Evolutionary conservation across 2,888 invertebrate genomes (phyloP).

Genomic region (Drosophila monieri): DNA sequence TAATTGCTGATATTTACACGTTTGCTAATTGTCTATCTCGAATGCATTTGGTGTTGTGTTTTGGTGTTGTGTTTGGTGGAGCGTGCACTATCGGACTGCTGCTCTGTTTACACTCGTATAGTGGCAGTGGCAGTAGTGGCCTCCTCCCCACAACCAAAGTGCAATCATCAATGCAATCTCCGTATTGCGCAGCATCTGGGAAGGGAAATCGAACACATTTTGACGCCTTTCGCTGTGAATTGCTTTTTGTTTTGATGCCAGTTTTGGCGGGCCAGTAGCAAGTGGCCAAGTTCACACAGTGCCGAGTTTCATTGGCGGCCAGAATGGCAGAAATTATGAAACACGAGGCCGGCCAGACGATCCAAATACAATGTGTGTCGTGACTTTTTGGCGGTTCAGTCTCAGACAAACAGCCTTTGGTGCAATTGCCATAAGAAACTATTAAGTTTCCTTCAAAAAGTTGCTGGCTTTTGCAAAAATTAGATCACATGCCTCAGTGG

Average conservation of each 20-base stretch:
- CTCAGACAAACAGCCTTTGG: constrained; percentile 28
- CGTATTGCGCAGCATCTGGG: constrained; percentile 23
- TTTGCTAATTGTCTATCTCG: constrained; percentile 5
- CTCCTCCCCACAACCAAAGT: constrained; percentile 2
- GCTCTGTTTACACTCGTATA: constrained; percentile 13
- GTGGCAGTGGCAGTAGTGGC: constrained; percentile 5
- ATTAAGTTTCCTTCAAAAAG: constrained; percentile 52
- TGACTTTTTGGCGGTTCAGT: constrained; percentile 6
- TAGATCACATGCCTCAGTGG: constrained; percentile 8
- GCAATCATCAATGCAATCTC: constrained; percentile 24
- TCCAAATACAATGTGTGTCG: constrained; percentile 6
- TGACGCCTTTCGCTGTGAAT: constrained; percentile 63
- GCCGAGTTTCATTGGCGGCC: constrained; percentile 40
- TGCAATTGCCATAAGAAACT: constrained; percentile 25
- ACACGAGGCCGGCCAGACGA: constrained; percentile 32
- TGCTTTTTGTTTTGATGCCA: constrained; percentile 70
- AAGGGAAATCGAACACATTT: constrained; percentile 24
- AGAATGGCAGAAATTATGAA: constrained; percentile 27
- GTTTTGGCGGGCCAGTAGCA: constrained; percentile 48
- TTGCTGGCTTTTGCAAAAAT: constrained; percentile 46
- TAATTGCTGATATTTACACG: constrained; percentile 32
- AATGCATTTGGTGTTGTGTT: not conserved
- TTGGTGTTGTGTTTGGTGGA: not conserved
- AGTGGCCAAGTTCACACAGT: constrained; percentile 42
- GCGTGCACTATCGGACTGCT: not conserved